Base-by-base conservation (phyloP, 2,888 invertebrate genomes). In the Drosophila tripunctata region DNA sequence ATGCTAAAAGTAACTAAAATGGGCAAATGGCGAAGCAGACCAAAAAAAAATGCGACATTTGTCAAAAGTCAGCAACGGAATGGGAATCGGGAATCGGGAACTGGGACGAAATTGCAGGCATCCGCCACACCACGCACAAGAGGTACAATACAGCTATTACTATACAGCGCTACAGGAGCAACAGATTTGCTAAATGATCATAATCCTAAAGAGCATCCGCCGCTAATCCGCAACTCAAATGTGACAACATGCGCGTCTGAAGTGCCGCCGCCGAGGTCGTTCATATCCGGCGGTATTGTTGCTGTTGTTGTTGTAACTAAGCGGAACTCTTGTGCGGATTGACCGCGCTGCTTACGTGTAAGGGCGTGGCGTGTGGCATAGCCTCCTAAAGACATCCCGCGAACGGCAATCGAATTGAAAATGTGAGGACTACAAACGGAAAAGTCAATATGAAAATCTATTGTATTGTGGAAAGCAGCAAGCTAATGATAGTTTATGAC, bases 141-240 rank as follows among this genome's bases (percentile, higher is more conserved):
- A 61, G 70, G 57, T 66, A 71, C 44, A 27, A 6, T 31, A n/a
- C n/a, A n/a, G n/a, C n/a, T n/a, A n/a, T n/a, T n/a, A n/a, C n/a
- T n/a, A n/a, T n/a, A n/a, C n/a, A n/a, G n/a, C n/a, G n/a, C n/a
- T 30, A 68, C 82, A 84, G 83, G 89, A 90, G 91, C 90, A 90
- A 90, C 90, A 90, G 90, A 90, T 91, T 90, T 90, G 81, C 90
- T 88, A 77, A 91, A 90, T 89, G 90, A 87, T 84, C 87, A 82
- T 90, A 88, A 90, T 90, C 91, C 88, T 63, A 80, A 78, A 87
- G 75, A 84, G 80, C 76, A 75, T 67, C 74, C 74, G 61, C 72
- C 84, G 83, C 87, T 90, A 90, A 90, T 91, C 90, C 90, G 85
- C 88, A 84, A 88, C 80, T 83, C 83, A 85, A 89, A 90, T 90